A percentile compares a stretch with the other conserved stretches of the same genome.
Evolutionary conservation across 2,797 vertebrate genomes (phyloP).

Genomic region (Anguilla pacifica): DNA sequence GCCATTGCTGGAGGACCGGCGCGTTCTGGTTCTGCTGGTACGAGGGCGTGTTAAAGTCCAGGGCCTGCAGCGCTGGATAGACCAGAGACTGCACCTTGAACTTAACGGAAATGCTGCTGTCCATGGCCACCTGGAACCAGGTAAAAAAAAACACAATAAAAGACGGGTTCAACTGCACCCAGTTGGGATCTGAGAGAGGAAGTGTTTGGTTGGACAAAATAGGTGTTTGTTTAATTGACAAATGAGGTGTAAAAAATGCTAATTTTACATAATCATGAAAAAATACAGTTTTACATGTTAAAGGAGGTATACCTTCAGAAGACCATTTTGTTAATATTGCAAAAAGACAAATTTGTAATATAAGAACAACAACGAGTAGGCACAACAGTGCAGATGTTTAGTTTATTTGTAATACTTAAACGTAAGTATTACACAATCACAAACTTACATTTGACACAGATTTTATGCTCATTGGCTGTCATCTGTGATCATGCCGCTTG

Average conservation of each 20-base stretch:
- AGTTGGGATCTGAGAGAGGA: not conserved
- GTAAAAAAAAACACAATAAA: not conserved
- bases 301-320: not conserved
- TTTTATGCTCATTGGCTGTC: too few species aligned
- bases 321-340: too few species aligned
- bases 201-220: not conserved
- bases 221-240: not conserved
- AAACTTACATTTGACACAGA: not conserved
- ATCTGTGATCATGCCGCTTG: not conserved
- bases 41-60: slow-evolving; percentile 95
- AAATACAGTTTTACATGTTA: not conserved
- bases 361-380: not conserved
- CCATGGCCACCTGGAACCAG: slow-evolving; percentile 75
- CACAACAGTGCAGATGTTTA: not conserved
- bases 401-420: not conserved
- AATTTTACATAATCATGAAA: not conserved
- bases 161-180: too few species aligned
- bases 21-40: slow-evolving; percentile 82
- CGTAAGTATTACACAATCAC: not conserved
- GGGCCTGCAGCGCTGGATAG: slow-evolving; percentile 88
- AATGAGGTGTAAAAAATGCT: not conserved
- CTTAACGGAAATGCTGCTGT: slow-evolving; percentile 68
- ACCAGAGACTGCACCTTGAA: slow-evolving; percentile 90
- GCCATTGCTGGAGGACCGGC: slow-evolving; percentile 72
- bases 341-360: not conserved